phyloP scores from a whole-genome alignment of 1,140 invertebrate species.

The Marisa cornuarietis region DNA sequence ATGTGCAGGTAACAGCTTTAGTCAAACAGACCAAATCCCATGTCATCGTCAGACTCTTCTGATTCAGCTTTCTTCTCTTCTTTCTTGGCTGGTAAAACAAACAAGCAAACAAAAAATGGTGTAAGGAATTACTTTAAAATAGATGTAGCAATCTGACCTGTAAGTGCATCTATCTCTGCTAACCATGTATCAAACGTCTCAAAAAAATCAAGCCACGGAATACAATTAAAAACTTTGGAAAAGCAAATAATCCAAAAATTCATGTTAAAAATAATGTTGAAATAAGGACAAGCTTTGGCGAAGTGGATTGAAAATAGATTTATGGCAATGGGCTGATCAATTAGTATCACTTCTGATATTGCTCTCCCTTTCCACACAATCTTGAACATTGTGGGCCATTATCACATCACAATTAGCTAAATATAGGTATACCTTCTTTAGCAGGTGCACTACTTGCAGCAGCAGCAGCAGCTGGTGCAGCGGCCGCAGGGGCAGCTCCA shows the following conservation, averaged over 20 bases:
- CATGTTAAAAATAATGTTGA: no score
- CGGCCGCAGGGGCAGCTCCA: constrained; percentile 30
- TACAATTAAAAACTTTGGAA: no score
- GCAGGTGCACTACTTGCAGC: constrained; percentile 22
- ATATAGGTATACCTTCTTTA: background rate
- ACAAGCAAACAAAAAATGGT: background rate
- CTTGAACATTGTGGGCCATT: background rate
- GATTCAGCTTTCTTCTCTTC: constrained; percentile 65
- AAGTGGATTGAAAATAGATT: no score
- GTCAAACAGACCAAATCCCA: constrained; percentile 63
- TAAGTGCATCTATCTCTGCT: no score
- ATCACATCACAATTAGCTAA: background rate
- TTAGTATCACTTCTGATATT: background rate
- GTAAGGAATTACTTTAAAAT: no score
- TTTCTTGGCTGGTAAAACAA: constrained; percentile 41
- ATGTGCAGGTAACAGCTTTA: constrained; percentile 30
- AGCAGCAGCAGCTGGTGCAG: constrained; percentile 25
- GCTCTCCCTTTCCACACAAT: background rate
- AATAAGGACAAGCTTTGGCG: no score
- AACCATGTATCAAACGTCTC: no score
- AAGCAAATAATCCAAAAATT: no score
- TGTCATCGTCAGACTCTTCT: constrained; percentile 64
- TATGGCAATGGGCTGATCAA: no score
- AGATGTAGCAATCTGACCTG: no score
- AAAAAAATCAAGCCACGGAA: no score